Base-by-base conservation (phyloP, 1,140 invertebrate species). In the Pachyrhynchus sulphureomaculatus region DNA sequence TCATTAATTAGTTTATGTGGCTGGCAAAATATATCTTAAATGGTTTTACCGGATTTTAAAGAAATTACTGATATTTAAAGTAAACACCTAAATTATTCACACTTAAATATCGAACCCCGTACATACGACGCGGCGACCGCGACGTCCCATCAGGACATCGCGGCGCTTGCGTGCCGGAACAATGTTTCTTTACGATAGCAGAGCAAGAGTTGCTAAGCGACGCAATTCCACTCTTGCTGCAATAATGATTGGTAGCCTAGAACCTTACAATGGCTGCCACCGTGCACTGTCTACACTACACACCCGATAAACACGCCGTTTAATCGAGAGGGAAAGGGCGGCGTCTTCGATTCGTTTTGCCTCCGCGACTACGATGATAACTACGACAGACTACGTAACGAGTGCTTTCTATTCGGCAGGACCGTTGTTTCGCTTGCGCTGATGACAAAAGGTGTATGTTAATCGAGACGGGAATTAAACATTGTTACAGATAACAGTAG, bases 171-270 rank as follows among this genome's bases (percentile, higher is more conserved):
- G 49, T 52, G 15, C 9, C 9, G n/a, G 15, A 8, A 41, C 52
- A 32, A 2, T 44, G 10, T 39, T 21, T 23, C 37, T 26, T 54
- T 17, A 41, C 52, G 17, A 52, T 24, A 18, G 48, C 44, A 59
- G n/a, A 57, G 42, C 18, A 47, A 23, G 52, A 69, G 67, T 69
- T 69, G 67, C 67, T 61, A 60, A 65, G 67, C 67, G 67, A 69
- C 67, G 60, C 65, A 65, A 61, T 64, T 62, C 62, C 61, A 67
- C 67, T 69, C 65, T 67, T 69, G 65, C 67, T 57, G 62, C 56
- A 63, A 60, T 69, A 69, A 69, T 67, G 67, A 69, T 69, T 69
- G 67, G 67, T 69, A 61, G 67, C 59, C 54, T 59, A 55, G 55
- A 67, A 49, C 47, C 60, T 69, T 65, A 65, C 67, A 69, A 69